A percentile compares a stretch with the other conserved stretches of the same genome.
Evolutionary conservation across 2,113 vertebrate species (phyloP).

Genomic region (Dolichotis patagonum): DNA sequence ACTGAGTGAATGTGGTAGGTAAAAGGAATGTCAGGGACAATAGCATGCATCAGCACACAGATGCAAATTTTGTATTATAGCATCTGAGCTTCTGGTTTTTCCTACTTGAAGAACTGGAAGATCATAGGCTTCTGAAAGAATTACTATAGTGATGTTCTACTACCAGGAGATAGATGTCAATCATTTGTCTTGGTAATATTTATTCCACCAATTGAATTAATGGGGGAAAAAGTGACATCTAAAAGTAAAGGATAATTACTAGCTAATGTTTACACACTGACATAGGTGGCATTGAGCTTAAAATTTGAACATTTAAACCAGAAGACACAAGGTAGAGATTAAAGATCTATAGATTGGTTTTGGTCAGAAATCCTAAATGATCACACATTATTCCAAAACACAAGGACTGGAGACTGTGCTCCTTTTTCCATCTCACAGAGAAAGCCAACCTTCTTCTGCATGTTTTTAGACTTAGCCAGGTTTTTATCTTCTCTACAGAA

Average conservation of each 20-base stretch:
- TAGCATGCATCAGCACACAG: rapidly evolving
- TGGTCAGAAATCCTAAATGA: neutral
- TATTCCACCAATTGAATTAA: neutral
- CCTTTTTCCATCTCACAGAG: neutral
- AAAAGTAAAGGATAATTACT: neutral
- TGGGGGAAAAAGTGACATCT: neutral
- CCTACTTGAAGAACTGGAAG: neutral
- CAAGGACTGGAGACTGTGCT: neutral
- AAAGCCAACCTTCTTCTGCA: neutral
- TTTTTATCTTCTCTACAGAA: neutral
- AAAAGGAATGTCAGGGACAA: neutral
- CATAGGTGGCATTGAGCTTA: neutral
- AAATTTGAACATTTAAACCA: neutral
- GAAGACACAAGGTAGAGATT: neutral
- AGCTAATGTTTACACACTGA: neutral
- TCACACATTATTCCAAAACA: neutral
- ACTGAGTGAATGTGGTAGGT: neutral
- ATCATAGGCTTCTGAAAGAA: slow-evolving; percentile 25
- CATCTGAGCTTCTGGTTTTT: neutral
- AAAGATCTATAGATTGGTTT: neutral
- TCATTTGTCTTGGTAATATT: neutral
- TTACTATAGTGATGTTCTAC: neutral
- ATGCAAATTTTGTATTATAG: slow-evolving; percentile 3
- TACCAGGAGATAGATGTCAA: neutral
- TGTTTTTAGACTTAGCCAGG: neutral